Evolutionary conservation across 1,140 invertebrate species (phyloP), one percentile per base, ranked within the genome.

Genomic region (Venturia canescens): DNA sequence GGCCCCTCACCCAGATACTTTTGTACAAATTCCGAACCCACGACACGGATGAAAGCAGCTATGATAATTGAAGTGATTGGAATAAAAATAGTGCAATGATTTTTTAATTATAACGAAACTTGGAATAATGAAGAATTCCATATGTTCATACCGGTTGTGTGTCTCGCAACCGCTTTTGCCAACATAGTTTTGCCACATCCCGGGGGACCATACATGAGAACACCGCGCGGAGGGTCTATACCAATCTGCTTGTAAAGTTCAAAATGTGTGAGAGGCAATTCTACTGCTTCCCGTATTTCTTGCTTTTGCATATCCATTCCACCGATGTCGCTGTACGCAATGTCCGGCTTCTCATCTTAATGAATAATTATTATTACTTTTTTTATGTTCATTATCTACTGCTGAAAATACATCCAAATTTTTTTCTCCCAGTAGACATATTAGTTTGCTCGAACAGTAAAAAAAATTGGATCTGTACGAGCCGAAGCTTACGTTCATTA

Each of bases 251-350:
- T 97, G 91, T 99, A 99, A n/a, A 99, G 92, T 92, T 99, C 98
- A 89, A 99, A 99, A 91, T 99, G 98, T 67, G 98, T 99, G 0
- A 99, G 92, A 4, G 99, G 99, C 78, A 99, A 91, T 90, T 99
- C 99, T 0, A 99, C 99, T 69, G 99, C 99, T 93, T 99, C 99
- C 72, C 98, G 93, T 81, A 99, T 99, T 92, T 99, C 99, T 91
- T 99, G 99, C 86, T 99, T 99, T 90, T 99, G 99, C 94, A 99
- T 99, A 89, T 99, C 98, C 96, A 99, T 98, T 60, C 99, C 99
- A 92, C 99, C 99, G 92, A 99, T 99, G 88, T 99, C 99, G 27
- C 96, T 95, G 90, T 99, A 99, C 69, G 95, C 94, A 18, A 99
- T 98, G 93, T 99, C 98, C 3, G 99, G 99, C 88, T 99, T 99